Percentiles rank a stretch among this genome's conserved stretches.
phyloP scores from a whole-genome alignment of 64 coral and sea anemone genomes.

The Catalaphyllia jardinei region DNA sequence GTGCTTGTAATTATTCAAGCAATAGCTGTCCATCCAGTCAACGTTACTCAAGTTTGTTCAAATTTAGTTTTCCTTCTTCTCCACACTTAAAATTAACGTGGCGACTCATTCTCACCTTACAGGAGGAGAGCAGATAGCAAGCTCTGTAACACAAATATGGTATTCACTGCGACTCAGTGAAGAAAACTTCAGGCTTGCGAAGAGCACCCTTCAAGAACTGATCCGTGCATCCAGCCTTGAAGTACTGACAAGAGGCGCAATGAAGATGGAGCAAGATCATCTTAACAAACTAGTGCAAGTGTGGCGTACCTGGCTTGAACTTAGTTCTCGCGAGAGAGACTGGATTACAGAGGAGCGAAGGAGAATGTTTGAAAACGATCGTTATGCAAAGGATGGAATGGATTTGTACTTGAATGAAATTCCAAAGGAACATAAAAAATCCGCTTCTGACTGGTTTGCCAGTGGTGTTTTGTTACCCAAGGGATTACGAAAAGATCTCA shows the following conservation, averaged over 20 bases:
- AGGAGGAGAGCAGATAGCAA: conserved; percentile 36
- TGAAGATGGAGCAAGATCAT: conserved; percentile 2
- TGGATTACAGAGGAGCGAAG: background rate
- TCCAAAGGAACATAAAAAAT: conserved; percentile 36
- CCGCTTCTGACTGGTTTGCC: conserved; percentile 20
- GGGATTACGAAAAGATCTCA: background rate
- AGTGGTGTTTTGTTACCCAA: conserved; percentile 20
- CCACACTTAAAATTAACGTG: background rate
- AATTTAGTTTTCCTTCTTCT: too few species aligned
- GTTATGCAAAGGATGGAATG: background rate
- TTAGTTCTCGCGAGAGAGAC: background rate
- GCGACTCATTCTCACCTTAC: too few species aligned
- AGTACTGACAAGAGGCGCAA: conserved; percentile 7
- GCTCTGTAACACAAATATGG: conserved; percentile 58
- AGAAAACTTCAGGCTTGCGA: background rate
- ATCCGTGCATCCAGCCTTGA: conserved; percentile 10
- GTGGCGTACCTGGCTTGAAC: conserved; percentile 15
- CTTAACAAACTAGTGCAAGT: background rate
- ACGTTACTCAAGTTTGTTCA: too few species aligned
- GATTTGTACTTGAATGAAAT: conserved; percentile 34
- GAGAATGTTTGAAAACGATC: background rate
- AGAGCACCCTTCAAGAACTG: conserved; percentile 11
- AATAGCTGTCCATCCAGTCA: too few species aligned
- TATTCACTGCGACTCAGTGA: conserved; percentile 50
- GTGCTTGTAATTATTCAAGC: too few species aligned